These are phyloP conservation scores for Abrostola triplasia DNA, from an alignment of 2,888 invertebrate genomes.

Conservation along the genomic window DNA sequence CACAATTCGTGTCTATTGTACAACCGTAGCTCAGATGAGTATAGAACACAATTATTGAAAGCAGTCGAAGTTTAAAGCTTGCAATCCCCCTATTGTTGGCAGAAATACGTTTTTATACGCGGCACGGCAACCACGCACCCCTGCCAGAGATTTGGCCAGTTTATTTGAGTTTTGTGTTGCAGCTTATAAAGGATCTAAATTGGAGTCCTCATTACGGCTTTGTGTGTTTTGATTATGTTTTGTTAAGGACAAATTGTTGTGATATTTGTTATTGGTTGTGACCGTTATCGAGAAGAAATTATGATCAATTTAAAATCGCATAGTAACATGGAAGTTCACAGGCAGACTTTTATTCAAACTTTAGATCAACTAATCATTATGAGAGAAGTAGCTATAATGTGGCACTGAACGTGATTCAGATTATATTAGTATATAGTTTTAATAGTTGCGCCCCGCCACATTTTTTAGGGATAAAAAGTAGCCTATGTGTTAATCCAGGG, in stretches of 20 bases:
- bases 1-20: slow-evolving; percentile 22
- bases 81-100: slow-evolving; percentile 57
- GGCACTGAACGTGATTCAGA: no score
- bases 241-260: neutral
- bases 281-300: no score
- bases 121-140: slow-evolving; percentile 57
- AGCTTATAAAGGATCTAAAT: slow-evolving; percentile 20
- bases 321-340: no score
- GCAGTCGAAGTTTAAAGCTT: slow-evolving; percentile 71
- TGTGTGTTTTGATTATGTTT: slow-evolving; percentile 6
- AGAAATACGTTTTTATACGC: slow-evolving; percentile 63
- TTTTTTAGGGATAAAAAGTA: no score
- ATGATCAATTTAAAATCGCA: no score
- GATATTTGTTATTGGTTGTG: neutral
- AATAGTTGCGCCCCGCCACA: no score
- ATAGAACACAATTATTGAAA: slow-evolving; percentile 71
- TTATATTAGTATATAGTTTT: no score
- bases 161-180: slow-evolving; percentile 28
- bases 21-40: slow-evolving; percentile 34
- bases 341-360: no score
- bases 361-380: no score
- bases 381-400: no score
- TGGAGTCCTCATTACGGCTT: slow-evolving; percentile 8
- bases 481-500: no score
- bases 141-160: slow-evolving; percentile 40